Conservation (phyloP, 1,140 invertebrate species). For the Caenorhabditis brenneri region DNA sequence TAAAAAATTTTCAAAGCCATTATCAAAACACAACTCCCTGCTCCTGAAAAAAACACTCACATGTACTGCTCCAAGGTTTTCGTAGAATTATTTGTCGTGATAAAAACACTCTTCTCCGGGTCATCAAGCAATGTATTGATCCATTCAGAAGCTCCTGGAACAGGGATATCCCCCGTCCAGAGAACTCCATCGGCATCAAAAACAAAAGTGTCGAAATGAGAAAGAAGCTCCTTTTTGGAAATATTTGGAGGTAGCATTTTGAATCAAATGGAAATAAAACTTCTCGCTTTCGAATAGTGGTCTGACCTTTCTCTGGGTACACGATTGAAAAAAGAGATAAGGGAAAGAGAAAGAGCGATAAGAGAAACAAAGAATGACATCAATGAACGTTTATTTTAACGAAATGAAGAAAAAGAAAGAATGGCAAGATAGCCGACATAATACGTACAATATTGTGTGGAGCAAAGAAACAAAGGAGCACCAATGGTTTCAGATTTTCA, state of each 20-base stretch:
- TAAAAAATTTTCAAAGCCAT: too few relatives aligned
- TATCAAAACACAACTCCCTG: too few relatives aligned
- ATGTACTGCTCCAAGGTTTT: conserved; percentile 82
- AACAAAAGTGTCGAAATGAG: conserved; percentile 63
- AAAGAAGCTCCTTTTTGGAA: neutral
- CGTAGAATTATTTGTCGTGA: conserved; percentile 91
- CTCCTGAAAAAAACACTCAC: conserved; percentile 33
- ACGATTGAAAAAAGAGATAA: neutral
- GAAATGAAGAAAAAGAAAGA: neutral
- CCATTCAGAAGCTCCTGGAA: conserved; percentile 78
- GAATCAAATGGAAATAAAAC: neutral
- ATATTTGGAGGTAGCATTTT: conserved; percentile 29
- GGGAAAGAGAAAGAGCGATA: neutral
- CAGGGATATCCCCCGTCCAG: conserved; percentile 80
- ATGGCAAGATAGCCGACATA: conserved; percentile 40
- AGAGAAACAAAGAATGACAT: neutral
- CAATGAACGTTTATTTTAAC: conserved; percentile 19
- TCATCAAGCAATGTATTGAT: conserved; percentile 78
- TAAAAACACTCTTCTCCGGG: conserved; percentile 82
- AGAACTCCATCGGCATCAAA: conserved; percentile 77
- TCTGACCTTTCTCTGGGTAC: neutral
- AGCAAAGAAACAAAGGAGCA: neutral
- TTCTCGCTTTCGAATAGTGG: neutral
- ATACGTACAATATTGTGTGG: neutral
- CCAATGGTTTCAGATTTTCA: conserved; percentile 4